phyloP scores from a whole-genome alignment of 2,113 vertebrate species.

The Odocoileus virginianus region DNA sequence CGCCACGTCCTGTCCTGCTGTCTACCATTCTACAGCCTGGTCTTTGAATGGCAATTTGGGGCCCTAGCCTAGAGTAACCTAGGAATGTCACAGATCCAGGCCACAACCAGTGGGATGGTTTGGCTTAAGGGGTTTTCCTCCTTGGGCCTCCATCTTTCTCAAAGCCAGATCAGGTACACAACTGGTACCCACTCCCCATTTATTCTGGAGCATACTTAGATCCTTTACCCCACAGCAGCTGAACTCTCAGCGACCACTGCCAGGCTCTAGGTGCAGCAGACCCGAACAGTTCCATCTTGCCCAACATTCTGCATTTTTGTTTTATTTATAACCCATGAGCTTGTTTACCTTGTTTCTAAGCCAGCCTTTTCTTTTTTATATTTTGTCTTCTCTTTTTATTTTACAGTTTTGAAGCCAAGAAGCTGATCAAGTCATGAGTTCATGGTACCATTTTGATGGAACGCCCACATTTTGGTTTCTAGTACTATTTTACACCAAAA shows the following conservation, averaged over 20 bases:
- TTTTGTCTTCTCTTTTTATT: background rate
- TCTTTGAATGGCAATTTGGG: background rate
- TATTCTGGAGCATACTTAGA: background rate
- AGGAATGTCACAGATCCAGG: background rate
- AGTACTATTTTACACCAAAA: background rate
- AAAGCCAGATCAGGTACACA: background rate
- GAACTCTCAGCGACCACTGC: background rate
- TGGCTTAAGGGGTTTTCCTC: background rate
- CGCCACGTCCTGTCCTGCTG: background rate
- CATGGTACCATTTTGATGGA: background rate
- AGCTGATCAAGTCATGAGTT: background rate
- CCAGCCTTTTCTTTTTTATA: background rate
- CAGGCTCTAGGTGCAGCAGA: background rate
- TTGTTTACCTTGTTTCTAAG: background rate
- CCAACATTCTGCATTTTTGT: background rate
- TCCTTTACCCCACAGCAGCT: background rate
- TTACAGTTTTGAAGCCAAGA: background rate
- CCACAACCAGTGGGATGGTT: background rate
- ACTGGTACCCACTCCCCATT: rapidly evolving
- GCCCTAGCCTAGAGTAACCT: background rate
- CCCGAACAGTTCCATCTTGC: background rate
- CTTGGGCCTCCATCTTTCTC: background rate
- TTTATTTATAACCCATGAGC: background rate
- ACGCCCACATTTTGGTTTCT: background rate
- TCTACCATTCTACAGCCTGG: background rate